Conservation (phyloP, 2,797 vertebrate species). For the Hipposideros larvatus region DNA sequence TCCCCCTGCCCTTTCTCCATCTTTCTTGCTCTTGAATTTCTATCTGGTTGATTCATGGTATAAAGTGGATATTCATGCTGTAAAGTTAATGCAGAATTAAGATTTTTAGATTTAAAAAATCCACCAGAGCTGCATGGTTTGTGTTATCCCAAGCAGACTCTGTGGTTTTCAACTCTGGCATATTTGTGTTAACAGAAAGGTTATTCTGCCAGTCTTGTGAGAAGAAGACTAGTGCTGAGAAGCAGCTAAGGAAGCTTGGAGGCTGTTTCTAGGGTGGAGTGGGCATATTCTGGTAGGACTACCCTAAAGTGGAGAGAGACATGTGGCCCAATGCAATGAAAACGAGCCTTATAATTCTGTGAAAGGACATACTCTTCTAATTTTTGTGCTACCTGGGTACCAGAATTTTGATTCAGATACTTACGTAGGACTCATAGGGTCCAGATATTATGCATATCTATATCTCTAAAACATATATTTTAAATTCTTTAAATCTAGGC, state of each 20-base stretch:
- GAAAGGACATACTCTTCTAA: background rate
- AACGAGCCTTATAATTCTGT: background rate
- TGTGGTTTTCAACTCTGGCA: background rate
- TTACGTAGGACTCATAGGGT: background rate
- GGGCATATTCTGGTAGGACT: background rate
- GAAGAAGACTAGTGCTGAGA: background rate
- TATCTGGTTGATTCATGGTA: background rate
- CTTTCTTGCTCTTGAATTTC: background rate
- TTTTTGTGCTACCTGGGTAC: background rate
- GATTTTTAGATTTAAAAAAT: background rate
- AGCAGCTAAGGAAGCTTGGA: background rate
- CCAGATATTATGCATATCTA: background rate
- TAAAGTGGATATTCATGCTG: background rate
- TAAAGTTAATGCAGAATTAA: background rate
- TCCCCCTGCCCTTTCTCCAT: background rate
- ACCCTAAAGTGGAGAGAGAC: background rate
- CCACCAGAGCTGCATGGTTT: background rate
- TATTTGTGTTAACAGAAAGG: background rate
- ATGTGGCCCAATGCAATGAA: background rate
- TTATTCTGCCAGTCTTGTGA: background rate
- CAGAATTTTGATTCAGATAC: background rate
- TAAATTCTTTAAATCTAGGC: background rate
- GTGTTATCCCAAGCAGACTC: background rate
- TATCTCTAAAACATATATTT: background rate
- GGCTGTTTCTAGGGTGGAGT: background rate